Evolutionary conservation across 2,888 invertebrate genomes (phyloP).

Genomic region (Malthinus seriepunctatus): DNA sequence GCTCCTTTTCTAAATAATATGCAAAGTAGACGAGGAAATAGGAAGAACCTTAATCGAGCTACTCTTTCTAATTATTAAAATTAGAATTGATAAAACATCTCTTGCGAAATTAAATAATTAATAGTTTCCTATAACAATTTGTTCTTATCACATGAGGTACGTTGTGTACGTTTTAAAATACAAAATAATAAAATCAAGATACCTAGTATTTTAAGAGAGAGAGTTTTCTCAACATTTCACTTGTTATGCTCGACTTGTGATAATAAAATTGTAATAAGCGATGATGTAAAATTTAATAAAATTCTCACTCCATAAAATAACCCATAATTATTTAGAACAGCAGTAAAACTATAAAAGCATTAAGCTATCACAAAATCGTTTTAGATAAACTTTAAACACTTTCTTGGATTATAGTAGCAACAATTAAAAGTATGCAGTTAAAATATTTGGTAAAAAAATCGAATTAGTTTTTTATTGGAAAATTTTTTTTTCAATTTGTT

Average conservation of each 20-base stretch:
- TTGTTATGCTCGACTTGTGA: conserved; percentile 1
- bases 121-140: too few relatives aligned
- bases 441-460: conserved; percentile 13
- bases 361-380: background rate
- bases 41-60: too few relatives aligned
- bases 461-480: background rate
- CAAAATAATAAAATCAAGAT: background rate
- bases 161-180: background rate
- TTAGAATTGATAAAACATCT: too few relatives aligned
- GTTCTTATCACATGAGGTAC: too few relatives aligned
- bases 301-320: conserved; percentile 1
- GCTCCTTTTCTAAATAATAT: too few relatives aligned
- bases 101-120: too few relatives aligned
- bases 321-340: background rate
- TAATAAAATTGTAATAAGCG: conserved; percentile 4
- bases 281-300: conserved; percentile 8
- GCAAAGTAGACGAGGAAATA: too few relatives aligned
- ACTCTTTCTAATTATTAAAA: too few relatives aligned
- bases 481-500: conserved; percentile 16
- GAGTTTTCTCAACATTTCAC: conserved; percentile 1
- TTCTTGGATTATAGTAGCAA: background rate
- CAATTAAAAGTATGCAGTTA: conserved; percentile 11
- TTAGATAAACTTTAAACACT: background rate
- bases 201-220: background rate
- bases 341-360: conserved; percentile 18